phyloP scores from a whole-genome alignment of 2,113 vertebrate species.

The Aphyosemion australe region DNA sequence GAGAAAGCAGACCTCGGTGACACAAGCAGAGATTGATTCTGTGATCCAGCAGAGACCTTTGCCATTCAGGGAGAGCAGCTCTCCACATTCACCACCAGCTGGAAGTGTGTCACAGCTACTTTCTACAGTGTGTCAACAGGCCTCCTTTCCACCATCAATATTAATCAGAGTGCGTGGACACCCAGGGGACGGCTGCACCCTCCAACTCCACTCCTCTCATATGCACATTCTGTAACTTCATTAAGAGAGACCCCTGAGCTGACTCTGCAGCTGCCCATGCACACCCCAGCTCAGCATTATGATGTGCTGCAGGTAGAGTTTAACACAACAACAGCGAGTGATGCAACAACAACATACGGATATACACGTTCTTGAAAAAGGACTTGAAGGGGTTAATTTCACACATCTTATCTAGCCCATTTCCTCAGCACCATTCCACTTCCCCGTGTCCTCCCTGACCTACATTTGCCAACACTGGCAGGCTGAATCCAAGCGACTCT shows the following conservation, averaged over 20 bases:
- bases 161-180: slow-evolving; percentile 52
- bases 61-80: slow-evolving; percentile 37
- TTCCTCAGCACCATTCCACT: slow-evolving; percentile 2
- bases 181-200: slow-evolving; percentile 28
- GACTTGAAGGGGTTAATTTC: slow-evolving; percentile 5
- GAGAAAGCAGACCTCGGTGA: slow-evolving; percentile 7
- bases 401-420: slow-evolving; percentile 1
- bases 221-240: slow-evolving; percentile 39
- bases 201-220: slow-evolving; percentile 10
- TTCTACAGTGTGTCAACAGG: slow-evolving; percentile 52
- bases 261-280: not conserved
- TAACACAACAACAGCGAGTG: not conserved
- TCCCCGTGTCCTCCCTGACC: slow-evolving; percentile 23
- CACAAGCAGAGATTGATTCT: slow-evolving; percentile 39
- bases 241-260: slow-evolving; percentile 31
- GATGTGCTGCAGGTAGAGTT: not conserved
- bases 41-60: slow-evolving; percentile 55
- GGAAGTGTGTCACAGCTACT: slow-evolving; percentile 55
- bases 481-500: slow-evolving; percentile 41
- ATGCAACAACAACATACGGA: too few species aligned
- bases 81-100: slow-evolving; percentile 36
- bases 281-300: not conserved
- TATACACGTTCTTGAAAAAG: not conserved
- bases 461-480: slow-evolving; percentile 31
- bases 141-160: slow-evolving; percentile 59